Percentiles rank a stretch among this genome's conserved stretches.
These are phyloP conservation scores for Glyphotaelius pellucidus DNA, from an alignment of 2,888 invertebrate species.

Conservation along the genomic window DNA sequence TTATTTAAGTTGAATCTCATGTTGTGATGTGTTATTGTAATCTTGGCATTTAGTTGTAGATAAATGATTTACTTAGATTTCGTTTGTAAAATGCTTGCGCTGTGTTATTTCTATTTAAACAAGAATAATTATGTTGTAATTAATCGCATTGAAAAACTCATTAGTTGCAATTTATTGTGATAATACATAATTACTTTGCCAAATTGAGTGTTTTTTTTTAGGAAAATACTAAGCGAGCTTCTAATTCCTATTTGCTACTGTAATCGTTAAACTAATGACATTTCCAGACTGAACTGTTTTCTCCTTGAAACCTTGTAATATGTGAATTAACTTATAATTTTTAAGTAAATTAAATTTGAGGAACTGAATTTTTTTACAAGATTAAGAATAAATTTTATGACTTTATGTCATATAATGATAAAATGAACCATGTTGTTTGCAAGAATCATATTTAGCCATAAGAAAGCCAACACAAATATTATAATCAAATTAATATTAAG, in stretches of 20 bases:
- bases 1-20: constrained; percentile 36
- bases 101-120: neutral
- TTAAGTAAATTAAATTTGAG: neutral
- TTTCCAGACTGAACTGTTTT: neutral
- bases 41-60: neutral
- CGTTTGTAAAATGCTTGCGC: neutral
- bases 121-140: neutral
- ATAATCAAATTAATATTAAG: neutral
- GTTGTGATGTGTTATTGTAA: constrained; percentile 35
- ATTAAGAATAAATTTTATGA: neutral
- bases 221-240: neutral
- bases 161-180: neutral
- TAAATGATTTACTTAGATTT: neutral
- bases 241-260: neutral
- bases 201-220: neutral
- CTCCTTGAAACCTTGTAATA: neutral
- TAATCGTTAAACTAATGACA: neutral
- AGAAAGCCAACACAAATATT: neutral
- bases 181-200: neutral
- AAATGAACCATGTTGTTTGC: neutral
- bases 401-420: neutral
- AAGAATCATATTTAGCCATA: neutral
- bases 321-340: neutral
- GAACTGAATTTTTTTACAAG: neutral
- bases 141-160: neutral